Base-by-base conservation (phyloP, 2,888 invertebrate species). In the Eurois occulta region DNA sequence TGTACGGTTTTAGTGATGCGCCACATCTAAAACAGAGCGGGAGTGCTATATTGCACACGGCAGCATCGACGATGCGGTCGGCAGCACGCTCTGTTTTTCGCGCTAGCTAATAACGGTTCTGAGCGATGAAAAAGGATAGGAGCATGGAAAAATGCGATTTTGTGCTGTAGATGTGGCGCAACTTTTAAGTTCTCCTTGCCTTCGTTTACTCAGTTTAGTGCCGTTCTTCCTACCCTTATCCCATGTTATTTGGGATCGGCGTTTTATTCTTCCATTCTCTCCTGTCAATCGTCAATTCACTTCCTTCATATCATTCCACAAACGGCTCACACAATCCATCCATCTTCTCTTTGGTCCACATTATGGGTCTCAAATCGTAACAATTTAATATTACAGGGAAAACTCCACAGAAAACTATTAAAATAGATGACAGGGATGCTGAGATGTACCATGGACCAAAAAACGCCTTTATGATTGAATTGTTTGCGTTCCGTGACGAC, bases 401-500 rank as follows among this genome's bases (percentile, higher is more conserved):
- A 72, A 84, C 78, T 35, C 85, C 90, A 16, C 28, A 69, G 0
- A 64, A 77, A 7, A 85, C 75, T 48, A 5, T 16, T 41, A 58
- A 80, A 70, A 62, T 72, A 62, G 73, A 81, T 10, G 89, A 90
- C 6, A 69, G 28, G 16, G 52, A 70, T 0, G 80, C 87, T 1
- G 75, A 81, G 7, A 80, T 85, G 4, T 93, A 92, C 78, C 81
- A 88, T 1, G 97, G 97, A 0, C 92, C 93, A 64, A 92, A 95
- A 1, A 97, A 98, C 90, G 98, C 97, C 0, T 97, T 98, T 90
- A 95, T 96, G 32, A 93, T 98, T 66, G 98, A 98, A 90, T 90
- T 98, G 32, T 97, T 97, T 85, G 97, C 97, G 3, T 92, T 97
- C 32, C 91, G 95, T 5, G 94, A 97, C 0, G 95, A 95, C 71